Conservation (phyloP, 2,797 vertebrate genomes). For the Ispidina picta region DNA sequence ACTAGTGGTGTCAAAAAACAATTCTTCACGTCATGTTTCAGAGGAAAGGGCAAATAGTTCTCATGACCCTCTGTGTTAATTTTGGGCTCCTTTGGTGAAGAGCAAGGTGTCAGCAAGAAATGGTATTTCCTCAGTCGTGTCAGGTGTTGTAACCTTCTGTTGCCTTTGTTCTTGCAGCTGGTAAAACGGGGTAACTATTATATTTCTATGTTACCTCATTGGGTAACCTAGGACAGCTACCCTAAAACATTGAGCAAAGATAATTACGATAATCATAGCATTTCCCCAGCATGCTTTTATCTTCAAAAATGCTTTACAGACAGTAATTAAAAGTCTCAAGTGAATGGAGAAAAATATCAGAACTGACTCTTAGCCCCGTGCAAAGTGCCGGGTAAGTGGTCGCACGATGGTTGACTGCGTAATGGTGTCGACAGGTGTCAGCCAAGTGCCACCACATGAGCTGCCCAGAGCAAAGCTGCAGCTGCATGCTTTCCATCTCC, state of each 20-base stretch:
- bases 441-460: conserved; percentile 39
- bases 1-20: background rate
- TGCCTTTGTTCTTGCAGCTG: background rate
- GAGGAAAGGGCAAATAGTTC: background rate
- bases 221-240: background rate
- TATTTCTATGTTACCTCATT: background rate
- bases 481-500: background rate
- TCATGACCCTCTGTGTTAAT: background rate
- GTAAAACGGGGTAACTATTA: background rate
- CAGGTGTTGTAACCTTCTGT: background rate
- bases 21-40: background rate
- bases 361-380: background rate
- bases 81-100: background rate
- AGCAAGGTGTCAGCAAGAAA: background rate
- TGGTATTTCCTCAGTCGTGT: background rate
- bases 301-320: background rate
- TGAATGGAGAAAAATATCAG: background rate
- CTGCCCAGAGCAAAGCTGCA: background rate
- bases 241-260: background rate
- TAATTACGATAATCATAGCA: background rate
- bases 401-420: background rate
- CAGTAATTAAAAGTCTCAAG: background rate
- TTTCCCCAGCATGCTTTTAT: background rate
- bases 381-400: background rate
- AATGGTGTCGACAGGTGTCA: conserved; percentile 57